Base-by-base conservation (phyloP, 2,888 invertebrate genomes). In the Caenorhabditis sp. region DNA sequence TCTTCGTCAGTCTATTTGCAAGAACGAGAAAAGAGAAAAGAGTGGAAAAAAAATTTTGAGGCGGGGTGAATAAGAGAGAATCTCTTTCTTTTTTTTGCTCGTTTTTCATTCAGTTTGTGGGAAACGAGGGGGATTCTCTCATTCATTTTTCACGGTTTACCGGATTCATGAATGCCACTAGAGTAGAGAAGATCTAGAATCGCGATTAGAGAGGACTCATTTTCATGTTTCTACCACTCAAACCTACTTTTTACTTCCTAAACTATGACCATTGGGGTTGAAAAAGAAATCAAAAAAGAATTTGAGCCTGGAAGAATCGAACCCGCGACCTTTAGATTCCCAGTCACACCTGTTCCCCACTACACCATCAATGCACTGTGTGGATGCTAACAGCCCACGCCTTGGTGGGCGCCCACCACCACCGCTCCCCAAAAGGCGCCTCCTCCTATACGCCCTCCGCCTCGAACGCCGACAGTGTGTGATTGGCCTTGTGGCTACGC, bases 121-220 rank as follows among this genome's bases (percentile, higher is more conserved):
- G 61, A 31, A 22, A n/a, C n/a, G n/a, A n/a, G n/a, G n/a, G 38
- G 24, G 47, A 47, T 41, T 38, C 61, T 56, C 56, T 58, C 58
- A 58, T 58, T 58, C 51, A 51, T 51, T 51, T 64, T 66, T 66
- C 66, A 66, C 51, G 66, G 66, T 66, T 66, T 66, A 47, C 66
- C 51, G 66, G 35, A 35, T 49, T 22, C 19, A 8, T 4, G 1
- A n/a, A n/a, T n/a, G n/a, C n/a, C n/a, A n/a, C n/a, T n/a, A n/a
- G n/a, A n/a, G n/a, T n/a, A n/a, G n/a, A n/a, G n/a, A n/a, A 64
- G 64, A 64, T 64, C 26, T 41, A 24, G 47, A 47, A n/a, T 8
- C 19, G 8, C 16, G 58, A 58, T 58, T 35, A 35, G 31, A 31
- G 31, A 16, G 56, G 31, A 14, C 2, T 31, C n/a, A 44, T 31